Conservation (phyloP, 1,140 invertebrate genomes). For the Zaprionus inermis region DNA sequence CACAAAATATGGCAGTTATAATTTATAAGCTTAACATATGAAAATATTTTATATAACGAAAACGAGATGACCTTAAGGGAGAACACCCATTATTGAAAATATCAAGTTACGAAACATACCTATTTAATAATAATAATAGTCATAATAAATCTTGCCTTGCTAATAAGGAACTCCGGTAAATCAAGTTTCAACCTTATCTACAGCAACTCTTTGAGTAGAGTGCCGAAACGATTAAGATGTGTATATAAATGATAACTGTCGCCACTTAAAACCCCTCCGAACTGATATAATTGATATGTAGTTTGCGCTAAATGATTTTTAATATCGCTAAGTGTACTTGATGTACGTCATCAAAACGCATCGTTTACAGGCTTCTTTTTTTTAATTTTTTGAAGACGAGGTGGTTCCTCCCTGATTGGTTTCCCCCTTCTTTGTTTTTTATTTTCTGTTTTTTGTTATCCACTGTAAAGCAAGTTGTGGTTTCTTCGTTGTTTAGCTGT, state of each 20-base stretch:
- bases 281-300: conserved; percentile 28
- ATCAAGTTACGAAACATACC: background rate
- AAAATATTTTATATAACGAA: background rate
- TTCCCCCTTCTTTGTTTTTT: conserved; percentile 16
- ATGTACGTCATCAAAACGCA: conserved; percentile 22
- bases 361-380: conserved; percentile 24
- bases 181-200: background rate
- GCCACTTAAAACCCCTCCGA: conserved; percentile 12
- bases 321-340: conserved; percentile 26
- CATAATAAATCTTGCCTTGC: background rate
- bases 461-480: conserved; percentile 72
- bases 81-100: background rate
- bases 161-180: background rate
- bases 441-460: conserved; percentile 43
- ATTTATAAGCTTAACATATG: background rate
- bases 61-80: background rate
- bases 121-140: background rate
- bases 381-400: conserved; percentile 6
- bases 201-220: background rate
- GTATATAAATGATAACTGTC: conserved; percentile 2
- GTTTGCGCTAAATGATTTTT: conserved; percentile 26
- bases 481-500: conserved; percentile 56
- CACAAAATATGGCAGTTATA: background rate
- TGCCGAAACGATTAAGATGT: background rate
- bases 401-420: conserved; percentile 25